phyloP scores from a whole-genome alignment of 1,140 invertebrate species.

The Archivesica marissinica region DNA sequence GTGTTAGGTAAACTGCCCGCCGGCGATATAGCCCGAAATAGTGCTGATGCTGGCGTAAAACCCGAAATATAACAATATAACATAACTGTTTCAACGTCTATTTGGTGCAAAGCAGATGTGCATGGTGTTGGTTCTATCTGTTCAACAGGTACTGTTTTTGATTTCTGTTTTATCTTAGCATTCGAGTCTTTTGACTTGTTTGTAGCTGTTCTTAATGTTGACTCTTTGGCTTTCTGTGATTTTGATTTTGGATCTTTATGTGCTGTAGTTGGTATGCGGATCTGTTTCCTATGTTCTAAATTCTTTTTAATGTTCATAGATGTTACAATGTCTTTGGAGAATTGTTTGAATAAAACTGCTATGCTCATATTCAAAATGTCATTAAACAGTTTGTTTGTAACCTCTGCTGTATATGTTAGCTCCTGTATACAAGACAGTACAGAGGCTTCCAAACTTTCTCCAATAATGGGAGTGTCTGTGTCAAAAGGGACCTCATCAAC shows the following conservation, averaged over 20 bases:
- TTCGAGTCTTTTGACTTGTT: no score
- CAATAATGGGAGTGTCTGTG: constrained; percentile 24
- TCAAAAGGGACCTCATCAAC: constrained; percentile 33
- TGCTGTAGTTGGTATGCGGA: constrained; percentile 25
- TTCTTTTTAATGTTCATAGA: constrained; percentile 19
- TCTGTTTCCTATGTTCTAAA: constrained; percentile 41
- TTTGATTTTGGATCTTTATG: no score
- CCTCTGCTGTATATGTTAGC: constrained; percentile 25
- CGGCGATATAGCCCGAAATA: no score
- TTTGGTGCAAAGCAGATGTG: no score
- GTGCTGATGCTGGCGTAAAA: no score
- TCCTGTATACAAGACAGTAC: constrained; percentile 28
- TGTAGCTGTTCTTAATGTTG: no score
- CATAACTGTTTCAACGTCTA: no score
- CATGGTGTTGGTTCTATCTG: neutral
- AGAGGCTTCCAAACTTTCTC: constrained; percentile 9
- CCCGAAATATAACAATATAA: no score
- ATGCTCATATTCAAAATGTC: neutral
- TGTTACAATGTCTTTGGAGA: constrained; percentile 32
- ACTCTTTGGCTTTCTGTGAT: neutral
- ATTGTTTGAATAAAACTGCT: constrained; percentile 45
- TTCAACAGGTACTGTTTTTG: no score
- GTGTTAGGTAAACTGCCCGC: no score
- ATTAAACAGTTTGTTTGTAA: constrained; percentile 7
- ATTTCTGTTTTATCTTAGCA: no score